phyloP scores from a whole-genome alignment of 1,140 invertebrate species.

The Scaptomyza hsui region DNA sequence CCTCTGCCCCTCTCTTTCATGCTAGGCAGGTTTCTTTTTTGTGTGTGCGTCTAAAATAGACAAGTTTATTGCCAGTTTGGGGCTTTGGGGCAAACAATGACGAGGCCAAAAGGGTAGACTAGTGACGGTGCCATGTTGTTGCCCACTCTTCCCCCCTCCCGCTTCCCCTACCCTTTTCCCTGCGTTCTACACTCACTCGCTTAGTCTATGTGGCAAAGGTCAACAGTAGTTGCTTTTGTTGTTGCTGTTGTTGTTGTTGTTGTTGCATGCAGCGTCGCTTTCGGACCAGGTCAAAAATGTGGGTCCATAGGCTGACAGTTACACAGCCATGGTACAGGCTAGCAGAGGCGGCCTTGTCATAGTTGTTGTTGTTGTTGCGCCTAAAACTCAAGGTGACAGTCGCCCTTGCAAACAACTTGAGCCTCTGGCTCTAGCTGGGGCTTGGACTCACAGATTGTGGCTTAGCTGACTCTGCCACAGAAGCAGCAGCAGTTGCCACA shows the following conservation, averaged over 20 bases:
- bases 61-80: slow-evolving; percentile 81
- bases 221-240: slow-evolving; percentile 56
- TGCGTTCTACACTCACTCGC: not conserved
- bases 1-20: not conserved
- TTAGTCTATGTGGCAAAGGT: slow-evolving; percentile 57
- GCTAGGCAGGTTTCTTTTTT: slow-evolving; percentile 22
- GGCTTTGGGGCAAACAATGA: slow-evolving; percentile 75
- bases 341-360: slow-evolving; percentile 31
- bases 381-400: slow-evolving; percentile 65
- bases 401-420: slow-evolving; percentile 50
- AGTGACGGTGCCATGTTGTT: slow-evolving; percentile 58
- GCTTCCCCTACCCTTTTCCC: not conserved
- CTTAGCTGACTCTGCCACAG: slow-evolving; percentile 19
- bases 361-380: slow-evolving; percentile 10
- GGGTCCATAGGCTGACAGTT: slow-evolving; percentile 67
- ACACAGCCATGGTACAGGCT: slow-evolving; percentile 37
- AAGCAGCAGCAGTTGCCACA: slow-evolving; percentile 13
- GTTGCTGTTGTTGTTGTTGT: slow-evolving; percentile 10
- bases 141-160: not conserved
- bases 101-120: slow-evolving; percentile 78
- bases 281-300: slow-evolving; percentile 51
- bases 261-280: slow-evolving; percentile 19
- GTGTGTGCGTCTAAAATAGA: slow-evolving; percentile 72
- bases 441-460: slow-evolving; percentile 12
- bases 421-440: slow-evolving; percentile 26